A percentile compares a stretch with the other conserved stretches of the same genome.
Conservation (phyloP, 2,888 invertebrate species). For the Erebia palarica region DNA sequence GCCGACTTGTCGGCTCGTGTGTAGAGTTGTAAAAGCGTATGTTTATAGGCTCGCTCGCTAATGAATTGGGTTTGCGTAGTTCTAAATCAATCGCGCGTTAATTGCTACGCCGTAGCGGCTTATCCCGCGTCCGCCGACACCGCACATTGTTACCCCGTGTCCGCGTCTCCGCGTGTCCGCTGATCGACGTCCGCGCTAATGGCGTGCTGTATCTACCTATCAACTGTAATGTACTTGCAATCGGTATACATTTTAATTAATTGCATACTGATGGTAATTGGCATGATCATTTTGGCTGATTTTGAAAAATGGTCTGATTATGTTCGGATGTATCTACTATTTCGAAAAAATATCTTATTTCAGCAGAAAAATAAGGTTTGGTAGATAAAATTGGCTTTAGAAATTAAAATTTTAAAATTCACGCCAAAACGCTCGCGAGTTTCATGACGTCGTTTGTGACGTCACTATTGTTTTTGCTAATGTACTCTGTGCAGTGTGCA, state of each 20-base stretch:
- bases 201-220: neutral
- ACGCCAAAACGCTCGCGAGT: too few relatives aligned
- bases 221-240: neutral
- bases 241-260: neutral
- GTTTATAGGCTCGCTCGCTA: conserved; percentile 3
- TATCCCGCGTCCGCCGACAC: neutral
- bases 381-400: too few relatives aligned
- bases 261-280: neutral
- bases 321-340: too few relatives aligned
- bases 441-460: too few relatives aligned
- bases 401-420: too few relatives aligned
- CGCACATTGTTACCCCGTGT: neutral
- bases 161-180: neutral
- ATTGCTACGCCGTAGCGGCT: conserved; percentile 22
- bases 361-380: too few relatives aligned
- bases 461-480: too few relatives aligned
- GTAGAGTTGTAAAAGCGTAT: neutral
- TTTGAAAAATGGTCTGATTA: too few relatives aligned
- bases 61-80: conserved; percentile 12
- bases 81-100: conserved; percentile 19
- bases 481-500: too few relatives aligned
- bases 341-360: too few relatives aligned
- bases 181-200: neutral
- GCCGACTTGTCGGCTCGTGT: neutral
- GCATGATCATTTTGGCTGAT: too few relatives aligned